A percentile compares a stretch with the other conserved stretches of the same genome.
Evolutionary conservation across 2,797 vertebrate species (phyloP).

Genomic region (Menidia menidia): DNA sequence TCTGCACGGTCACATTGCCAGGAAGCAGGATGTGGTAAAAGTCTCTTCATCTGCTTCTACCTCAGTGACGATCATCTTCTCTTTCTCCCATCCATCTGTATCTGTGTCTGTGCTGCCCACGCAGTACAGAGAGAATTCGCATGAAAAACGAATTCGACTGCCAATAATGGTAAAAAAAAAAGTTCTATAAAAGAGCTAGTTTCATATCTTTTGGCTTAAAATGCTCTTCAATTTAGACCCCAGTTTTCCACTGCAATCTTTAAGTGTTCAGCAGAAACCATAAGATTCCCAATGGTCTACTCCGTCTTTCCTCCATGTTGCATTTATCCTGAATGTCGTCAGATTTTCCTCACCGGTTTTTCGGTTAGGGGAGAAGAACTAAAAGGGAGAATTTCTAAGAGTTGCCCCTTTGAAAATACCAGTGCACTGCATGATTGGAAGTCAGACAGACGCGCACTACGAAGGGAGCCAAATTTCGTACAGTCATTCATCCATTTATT

Average conservation of each 20-base stretch:
- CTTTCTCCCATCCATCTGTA: slow-evolving; percentile 34
- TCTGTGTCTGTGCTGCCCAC: slow-evolving; percentile 55
- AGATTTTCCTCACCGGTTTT: slow-evolving; percentile 40
- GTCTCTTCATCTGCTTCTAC: slow-evolving; percentile 41
- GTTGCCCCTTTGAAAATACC: slow-evolving; percentile 26
- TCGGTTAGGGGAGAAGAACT: slow-evolving; percentile 44
- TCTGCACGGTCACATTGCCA: slow-evolving; percentile 40
- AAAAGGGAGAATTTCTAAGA: slow-evolving; percentile 14
- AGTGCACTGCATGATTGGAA: no score
- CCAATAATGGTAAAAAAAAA: slow-evolving; percentile 9
- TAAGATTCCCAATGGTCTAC: slow-evolving; percentile 15
- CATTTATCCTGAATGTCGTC: slow-evolving; percentile 38
- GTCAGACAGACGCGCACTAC: no score
- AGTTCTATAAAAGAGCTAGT: not conserved
- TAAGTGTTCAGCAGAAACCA: slow-evolving; percentile 29
- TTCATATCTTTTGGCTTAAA: slow-evolving; percentile 45
- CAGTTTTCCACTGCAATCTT: slow-evolving; percentile 47
- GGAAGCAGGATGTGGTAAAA: slow-evolving; percentile 74
- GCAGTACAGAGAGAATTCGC: slow-evolving; percentile 32
- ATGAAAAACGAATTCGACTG: slow-evolving; percentile 25
- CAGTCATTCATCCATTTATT: no score
- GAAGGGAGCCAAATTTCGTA: not conserved
- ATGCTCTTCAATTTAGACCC: slow-evolving; percentile 30
- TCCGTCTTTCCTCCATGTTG: slow-evolving; percentile 19
- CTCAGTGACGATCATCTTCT: slow-evolving; percentile 54